phyloP scores from a whole-genome alignment of 2,888 invertebrate genomes.

The Seira sanloemensis region DNA sequence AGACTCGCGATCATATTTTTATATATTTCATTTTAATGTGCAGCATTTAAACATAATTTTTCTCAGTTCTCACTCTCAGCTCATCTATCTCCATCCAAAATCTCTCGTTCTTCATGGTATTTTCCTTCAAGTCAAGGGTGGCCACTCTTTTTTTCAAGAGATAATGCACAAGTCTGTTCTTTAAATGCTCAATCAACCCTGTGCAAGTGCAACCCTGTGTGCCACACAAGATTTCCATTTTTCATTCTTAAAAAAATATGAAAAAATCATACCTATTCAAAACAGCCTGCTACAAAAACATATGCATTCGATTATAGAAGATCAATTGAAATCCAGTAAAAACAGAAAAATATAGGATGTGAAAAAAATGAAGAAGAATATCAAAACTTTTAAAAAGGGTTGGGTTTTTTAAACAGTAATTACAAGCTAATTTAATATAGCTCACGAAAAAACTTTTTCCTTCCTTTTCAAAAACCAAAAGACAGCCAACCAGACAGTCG shows the following conservation, averaged over 20 bases:
- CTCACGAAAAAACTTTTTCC: conserved; percentile 11
- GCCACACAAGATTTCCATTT: background rate
- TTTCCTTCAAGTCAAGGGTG: conserved; percentile 58
- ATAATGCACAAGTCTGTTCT: too few relatives aligned
- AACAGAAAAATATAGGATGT: too few relatives aligned
- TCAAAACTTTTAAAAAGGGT: too few relatives aligned
- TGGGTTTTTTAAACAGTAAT: too few relatives aligned
- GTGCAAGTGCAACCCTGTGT: conserved; percentile 15
- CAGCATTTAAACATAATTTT: background rate
- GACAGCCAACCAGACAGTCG: background rate
- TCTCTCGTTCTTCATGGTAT: conserved; percentile 5
- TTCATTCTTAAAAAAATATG: background rate
- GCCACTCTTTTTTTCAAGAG: conserved; percentile 21
- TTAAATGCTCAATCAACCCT: too few relatives aligned
- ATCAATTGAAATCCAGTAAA: too few relatives aligned
- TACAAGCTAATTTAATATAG: too few relatives aligned
- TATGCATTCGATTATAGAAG: too few relatives aligned
- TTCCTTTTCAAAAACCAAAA: background rate
- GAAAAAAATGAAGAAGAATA: too few relatives aligned
- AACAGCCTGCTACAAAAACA: too few relatives aligned
- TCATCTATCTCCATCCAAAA: conserved; percentile 14
- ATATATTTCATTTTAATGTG: background rate
- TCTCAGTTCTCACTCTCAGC: conserved; percentile 14
- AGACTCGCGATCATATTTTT: background rate
- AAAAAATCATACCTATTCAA: background rate